Conservation (phyloP, 2,113 vertebrate species). For the Panthera leo region DNA sequence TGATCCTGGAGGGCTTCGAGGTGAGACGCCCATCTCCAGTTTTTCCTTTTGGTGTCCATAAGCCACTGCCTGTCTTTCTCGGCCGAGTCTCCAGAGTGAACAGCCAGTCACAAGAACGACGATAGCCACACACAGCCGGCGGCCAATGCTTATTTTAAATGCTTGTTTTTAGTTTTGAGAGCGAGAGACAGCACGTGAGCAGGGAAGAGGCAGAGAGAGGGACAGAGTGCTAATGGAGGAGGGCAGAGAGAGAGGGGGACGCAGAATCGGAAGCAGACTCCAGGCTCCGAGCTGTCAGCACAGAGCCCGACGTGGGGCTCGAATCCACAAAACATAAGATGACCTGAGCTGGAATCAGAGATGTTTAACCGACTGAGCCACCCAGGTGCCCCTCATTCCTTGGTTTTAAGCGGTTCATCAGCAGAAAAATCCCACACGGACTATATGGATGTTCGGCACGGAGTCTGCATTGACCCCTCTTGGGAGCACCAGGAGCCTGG, state of each 20-base stretch:
- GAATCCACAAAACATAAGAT: too few species aligned
- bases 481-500: background rate
- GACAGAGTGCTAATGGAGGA: too few species aligned
- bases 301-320: too few species aligned
- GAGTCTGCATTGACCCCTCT: background rate
- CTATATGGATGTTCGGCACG: rapidly evolving
- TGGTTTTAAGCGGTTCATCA: background rate
- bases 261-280: too few species aligned
- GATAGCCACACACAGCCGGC: background rate
- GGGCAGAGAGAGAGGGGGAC: too few species aligned
- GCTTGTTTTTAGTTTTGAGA: too few species aligned
- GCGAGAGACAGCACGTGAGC: too few species aligned
- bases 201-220: too few species aligned
- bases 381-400: background rate
- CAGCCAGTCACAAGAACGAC: background rate
- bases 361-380: too few species aligned
- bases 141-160: background rate
- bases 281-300: too few species aligned
- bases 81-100: background rate
- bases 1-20: constrained; percentile 83
- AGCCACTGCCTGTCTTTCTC: background rate
- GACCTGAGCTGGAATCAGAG: too few species aligned
- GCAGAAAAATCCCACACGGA: background rate
- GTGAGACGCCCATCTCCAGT: constrained; percentile 42
- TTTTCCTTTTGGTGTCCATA: background rate